These are phyloP conservation scores for Adoxophyes honmai DNA, from an alignment of 1,140 invertebrate species.

Conservation along the genomic window DNA sequence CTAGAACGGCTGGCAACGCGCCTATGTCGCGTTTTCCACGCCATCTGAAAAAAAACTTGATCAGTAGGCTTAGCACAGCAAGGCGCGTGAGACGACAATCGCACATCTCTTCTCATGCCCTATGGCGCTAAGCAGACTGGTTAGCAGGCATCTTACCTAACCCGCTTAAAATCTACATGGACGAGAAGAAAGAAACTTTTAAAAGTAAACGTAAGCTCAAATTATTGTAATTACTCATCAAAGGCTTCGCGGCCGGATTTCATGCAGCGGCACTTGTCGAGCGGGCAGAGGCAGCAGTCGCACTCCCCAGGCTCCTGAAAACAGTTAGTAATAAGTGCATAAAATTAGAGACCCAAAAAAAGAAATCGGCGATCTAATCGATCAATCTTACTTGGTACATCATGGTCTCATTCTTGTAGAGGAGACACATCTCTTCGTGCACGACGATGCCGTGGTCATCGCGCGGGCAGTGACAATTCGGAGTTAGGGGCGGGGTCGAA, in stretches of 20 bases:
- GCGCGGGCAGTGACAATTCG: constrained; percentile 35
- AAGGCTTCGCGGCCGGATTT: constrained; percentile 46
- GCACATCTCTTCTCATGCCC: no score
- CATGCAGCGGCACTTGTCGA: constrained; percentile 44
- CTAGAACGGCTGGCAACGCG: constrained; percentile 63
- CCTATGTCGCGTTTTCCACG: constrained; percentile 44
- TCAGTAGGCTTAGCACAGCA: no score
- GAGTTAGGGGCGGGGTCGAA: neutral
- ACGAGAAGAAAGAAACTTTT: no score
- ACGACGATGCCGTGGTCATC: constrained; percentile 43
- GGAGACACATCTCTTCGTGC: constrained; percentile 43
- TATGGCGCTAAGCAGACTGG: no score
- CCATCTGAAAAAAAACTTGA: constrained; percentile 36
- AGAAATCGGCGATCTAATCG: no score
- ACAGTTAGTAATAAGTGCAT: neutral
- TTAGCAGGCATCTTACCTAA: no score
- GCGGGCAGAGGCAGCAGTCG: constrained; percentile 43
- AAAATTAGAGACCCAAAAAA: no score
- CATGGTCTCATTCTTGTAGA: constrained; percentile 48
- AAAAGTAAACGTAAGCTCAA: no score
- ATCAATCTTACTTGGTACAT: constrained; percentile 26
- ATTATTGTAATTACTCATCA: constrained; percentile 38
- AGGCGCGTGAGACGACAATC: no score
- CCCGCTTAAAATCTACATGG: no score
- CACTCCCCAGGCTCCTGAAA: constrained; percentile 32